Evolutionary conservation across 2,797 vertebrate genomes (phyloP).

Genomic region (Muraenolepis orangiensis): DNA sequence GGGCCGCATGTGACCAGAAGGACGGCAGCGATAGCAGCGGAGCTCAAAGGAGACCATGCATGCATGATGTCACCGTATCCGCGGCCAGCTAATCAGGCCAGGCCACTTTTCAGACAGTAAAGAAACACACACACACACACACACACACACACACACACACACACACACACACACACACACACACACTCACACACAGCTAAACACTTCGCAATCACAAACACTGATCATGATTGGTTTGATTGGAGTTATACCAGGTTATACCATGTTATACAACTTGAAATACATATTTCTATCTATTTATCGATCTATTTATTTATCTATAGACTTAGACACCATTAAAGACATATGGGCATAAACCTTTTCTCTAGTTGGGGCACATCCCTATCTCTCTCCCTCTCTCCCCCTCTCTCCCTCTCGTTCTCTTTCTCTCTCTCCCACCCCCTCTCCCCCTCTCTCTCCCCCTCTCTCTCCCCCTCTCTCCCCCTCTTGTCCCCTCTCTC

Average conservation of each 20-base stretch:
- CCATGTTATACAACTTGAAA: background rate
- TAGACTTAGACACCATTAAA: background rate
- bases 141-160: no score
- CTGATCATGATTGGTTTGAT: no score
- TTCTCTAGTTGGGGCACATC: background rate
- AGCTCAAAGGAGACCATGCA: background rate
- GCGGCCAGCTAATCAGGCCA: background rate
- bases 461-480: constrained; percentile 26
- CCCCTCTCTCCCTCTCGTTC: background rate
- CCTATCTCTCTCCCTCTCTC: no score
- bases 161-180: no score
- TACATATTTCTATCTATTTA: background rate
- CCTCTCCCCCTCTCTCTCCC: constrained; percentile 3
- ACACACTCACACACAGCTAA: no score
- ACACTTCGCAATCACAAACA: no score
- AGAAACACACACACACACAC: no score
- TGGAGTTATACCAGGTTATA: background rate
- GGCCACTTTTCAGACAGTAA: background rate
- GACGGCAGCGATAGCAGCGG: background rate
- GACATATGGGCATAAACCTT: background rate
- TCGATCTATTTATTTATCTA: background rate
- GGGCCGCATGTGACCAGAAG: background rate
- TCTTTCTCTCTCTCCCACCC: background rate
- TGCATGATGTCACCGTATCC: background rate
- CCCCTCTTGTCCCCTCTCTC: no score